Percentiles rank a stretch among this genome's conserved stretches.
These are phyloP conservation scores for Pachycephala philippinensis DNA, from an alignment of 2,113 vertebrate species.

Conservation along the genomic window DNA sequence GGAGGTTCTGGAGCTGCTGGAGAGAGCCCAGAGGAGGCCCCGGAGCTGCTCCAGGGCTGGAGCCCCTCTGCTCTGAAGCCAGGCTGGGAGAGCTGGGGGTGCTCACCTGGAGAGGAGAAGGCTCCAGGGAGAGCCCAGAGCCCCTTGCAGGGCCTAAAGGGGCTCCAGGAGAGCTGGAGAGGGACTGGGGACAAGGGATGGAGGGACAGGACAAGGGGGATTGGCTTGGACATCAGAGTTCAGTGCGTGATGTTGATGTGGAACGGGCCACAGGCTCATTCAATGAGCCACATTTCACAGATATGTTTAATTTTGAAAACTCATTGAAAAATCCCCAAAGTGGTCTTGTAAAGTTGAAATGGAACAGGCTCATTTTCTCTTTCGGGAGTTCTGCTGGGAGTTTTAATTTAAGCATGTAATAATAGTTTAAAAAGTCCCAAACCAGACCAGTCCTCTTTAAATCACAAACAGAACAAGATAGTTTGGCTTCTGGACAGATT, in stretches of 20 bases:
- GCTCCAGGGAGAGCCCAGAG: background rate
- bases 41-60: background rate
- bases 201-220: background rate
- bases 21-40: background rate
- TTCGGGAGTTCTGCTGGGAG: background rate
- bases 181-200: too few species aligned
- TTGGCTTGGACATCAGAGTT: background rate
- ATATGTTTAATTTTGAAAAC: background rate
- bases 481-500: background rate
- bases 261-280: background rate
- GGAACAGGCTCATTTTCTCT: background rate
- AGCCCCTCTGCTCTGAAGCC: too few species aligned
- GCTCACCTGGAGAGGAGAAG: background rate
- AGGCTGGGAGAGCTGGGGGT: background rate
- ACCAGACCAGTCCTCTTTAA: background rate
- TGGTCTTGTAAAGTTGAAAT: background rate
- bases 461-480: background rate
- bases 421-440: background rate
- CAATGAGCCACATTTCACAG: background rate
- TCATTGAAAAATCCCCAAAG: background rate
- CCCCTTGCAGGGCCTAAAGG: accelerated
- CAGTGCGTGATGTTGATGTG: accelerated
- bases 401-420: background rate
- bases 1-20: background rate
- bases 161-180: background rate